A percentile compares a stretch with the other conserved stretches of the same genome.
These are phyloP conservation scores for Aulostomus chinensis DNA, from an alignment of 2,797 vertebrate genomes.

Conservation along the genomic window DNA sequence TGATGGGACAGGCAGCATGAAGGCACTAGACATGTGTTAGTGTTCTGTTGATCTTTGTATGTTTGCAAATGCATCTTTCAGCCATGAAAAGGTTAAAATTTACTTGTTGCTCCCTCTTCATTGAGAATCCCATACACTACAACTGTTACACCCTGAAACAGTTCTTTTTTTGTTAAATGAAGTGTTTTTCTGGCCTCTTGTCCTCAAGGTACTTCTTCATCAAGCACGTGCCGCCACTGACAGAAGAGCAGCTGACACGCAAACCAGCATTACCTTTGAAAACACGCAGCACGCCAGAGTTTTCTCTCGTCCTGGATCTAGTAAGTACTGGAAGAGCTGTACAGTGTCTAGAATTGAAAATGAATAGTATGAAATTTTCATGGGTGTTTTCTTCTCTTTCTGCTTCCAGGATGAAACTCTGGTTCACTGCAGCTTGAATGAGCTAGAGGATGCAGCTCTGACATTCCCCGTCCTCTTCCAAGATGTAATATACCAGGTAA, in stretches of 20 bases:
- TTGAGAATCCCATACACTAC: too few species aligned
- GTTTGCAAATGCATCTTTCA: too few species aligned
- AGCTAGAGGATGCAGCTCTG: slow-evolving; percentile 96
- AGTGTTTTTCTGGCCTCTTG: too few species aligned
- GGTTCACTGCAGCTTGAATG: slow-evolving; percentile 98
- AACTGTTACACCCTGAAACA: too few species aligned
- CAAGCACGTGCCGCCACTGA: slow-evolving; percentile 97
- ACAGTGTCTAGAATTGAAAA: neutral
- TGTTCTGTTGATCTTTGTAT: too few species aligned
- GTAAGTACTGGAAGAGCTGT: slow-evolving; percentile 66
- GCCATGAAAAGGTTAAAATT: too few species aligned
- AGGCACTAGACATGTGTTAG: too few species aligned
- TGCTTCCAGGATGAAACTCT: slow-evolving; percentile 92
- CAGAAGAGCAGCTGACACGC: slow-evolving; percentile 96
- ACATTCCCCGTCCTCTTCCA: slow-evolving; percentile 99
- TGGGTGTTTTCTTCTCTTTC: neutral
- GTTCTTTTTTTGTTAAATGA: too few species aligned
- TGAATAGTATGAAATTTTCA: neutral
- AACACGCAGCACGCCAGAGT: slow-evolving; percentile 99
- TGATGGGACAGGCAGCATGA: too few species aligned
- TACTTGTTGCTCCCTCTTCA: too few species aligned
- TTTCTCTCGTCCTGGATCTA: slow-evolving; percentile 96
- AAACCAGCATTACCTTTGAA: slow-evolving; percentile 98
- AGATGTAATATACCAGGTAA: slow-evolving; percentile 99
- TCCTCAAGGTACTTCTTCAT: slow-evolving; percentile 94